Base-by-base conservation (phyloP, 2,113 vertebrate species). In the Columbina picui region DNA sequence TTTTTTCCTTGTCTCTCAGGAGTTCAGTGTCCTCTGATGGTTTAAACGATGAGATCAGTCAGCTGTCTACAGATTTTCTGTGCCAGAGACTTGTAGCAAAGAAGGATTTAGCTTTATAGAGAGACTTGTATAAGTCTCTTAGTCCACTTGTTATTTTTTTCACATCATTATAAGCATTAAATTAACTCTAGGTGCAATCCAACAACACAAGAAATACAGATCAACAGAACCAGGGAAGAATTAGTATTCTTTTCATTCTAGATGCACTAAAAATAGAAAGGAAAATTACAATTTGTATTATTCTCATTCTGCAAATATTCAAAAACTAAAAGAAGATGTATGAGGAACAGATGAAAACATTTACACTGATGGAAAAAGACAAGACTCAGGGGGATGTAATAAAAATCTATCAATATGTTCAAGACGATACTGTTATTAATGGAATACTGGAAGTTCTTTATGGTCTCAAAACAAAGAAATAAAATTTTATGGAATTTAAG, bases 361-460 rank as follows among this genome's bases (percentile, higher is more conserved):
- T 80, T 75, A 36, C 4, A 39, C 4, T 9, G 3, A 43, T 36
- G 11, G 14, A 34, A 71, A 77, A 76, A 50, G 7, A 45, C 16
- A 38, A 56, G 15, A 50, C 23, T 49, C 4, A 21, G 3, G 0
- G 0, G 20, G 14, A 41, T 56, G 21, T 21, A 36, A 57, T 34
- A 60, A 69, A 59, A 81, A 36, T n/a, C 55, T 61, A 12, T 25
- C 77, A 43, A 65, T 60, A 78, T 6, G 5, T 6, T 69, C 14
- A 77, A 64, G 34, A 59, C 17, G 56, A 45, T 8, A 30, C 11
- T 41, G 17, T 55, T 34, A 52, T 43, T 78, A 8, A 38, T 61
- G 63, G 29, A 92, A 73, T n/a, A 63, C 26, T 32, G 6, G 14
- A 70, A 82, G 5, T n/a, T 7, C 43, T 60, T 65, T 4, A 7